These are phyloP conservation scores for Trachelipus rathkii DNA, from an alignment of 1,140 invertebrate species.

Conservation along the genomic window DNA sequence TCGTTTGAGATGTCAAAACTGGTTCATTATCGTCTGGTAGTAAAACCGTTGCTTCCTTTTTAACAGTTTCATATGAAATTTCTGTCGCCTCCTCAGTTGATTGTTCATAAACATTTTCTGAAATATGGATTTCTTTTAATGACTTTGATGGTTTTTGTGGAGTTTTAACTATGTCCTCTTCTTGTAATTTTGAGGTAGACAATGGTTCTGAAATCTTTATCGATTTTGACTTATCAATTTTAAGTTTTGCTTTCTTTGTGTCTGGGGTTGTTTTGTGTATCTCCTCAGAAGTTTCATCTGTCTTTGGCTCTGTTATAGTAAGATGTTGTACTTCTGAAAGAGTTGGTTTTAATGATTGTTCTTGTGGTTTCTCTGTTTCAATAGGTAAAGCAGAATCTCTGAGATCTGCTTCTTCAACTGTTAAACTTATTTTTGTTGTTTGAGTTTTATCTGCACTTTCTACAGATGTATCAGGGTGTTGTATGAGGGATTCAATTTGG, in stretches of 20 bases:
- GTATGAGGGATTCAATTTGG: conserved; percentile 29
- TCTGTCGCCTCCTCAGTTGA: not conserved
- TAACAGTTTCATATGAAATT: too few species aligned
- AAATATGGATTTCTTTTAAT: not conserved
- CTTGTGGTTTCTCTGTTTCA: too few species aligned
- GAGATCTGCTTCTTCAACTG: conserved; percentile 51
- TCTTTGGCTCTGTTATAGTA: too few species aligned
- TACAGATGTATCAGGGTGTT: conserved; percentile 16
- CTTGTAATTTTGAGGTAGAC: conserved; percentile 34
- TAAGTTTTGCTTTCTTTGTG: conserved; percentile 52
- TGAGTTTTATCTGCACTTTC: conserved; percentile 54
- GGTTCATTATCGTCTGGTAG: too few species aligned
- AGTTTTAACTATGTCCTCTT: not conserved
- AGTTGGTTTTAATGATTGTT: too few species aligned
- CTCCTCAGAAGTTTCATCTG: too few species aligned
- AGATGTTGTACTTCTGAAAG: too few species aligned
- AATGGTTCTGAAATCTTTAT: conserved; percentile 55
- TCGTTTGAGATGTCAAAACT: too few species aligned
- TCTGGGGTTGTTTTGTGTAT: conserved; percentile 29
- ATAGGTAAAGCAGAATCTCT: too few species aligned
- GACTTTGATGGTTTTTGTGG: not conserved
- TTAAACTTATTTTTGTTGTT: conserved; percentile 54
- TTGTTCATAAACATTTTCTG: not conserved
- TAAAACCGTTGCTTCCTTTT: too few species aligned
- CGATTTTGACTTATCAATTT: conserved; percentile 54